A percentile compares a stretch with the other conserved stretches of the same genome.
Conservation (phyloP, 2,113 vertebrate species). For the Canis aureus region DNA sequence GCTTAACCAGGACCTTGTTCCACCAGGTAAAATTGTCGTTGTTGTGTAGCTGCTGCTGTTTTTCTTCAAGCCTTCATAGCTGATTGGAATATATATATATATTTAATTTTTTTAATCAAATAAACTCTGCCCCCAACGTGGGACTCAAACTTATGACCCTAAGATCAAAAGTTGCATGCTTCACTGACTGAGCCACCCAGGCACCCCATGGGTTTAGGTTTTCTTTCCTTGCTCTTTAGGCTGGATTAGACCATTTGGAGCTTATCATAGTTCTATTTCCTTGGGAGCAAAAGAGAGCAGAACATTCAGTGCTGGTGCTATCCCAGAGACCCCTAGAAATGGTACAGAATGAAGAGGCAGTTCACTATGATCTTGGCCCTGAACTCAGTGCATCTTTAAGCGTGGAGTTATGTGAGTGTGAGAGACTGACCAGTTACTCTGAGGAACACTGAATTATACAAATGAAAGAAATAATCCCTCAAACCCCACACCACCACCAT, state of each 20-base stretch:
- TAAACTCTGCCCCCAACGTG: not conserved
- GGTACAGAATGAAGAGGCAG: not conserved
- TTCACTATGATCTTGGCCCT: not conserved
- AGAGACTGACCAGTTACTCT: not conserved
- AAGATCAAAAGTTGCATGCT: not conserved
- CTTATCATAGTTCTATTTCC: not conserved
- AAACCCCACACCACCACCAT: too few species aligned
- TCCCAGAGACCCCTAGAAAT: not conserved
- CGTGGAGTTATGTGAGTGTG: not conserved
- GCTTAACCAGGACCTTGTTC: not conserved
- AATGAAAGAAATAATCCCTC: not conserved
- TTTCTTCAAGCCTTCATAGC: not conserved
- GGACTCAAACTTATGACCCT: not conserved
- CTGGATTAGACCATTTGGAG: not conserved
- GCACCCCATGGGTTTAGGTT: not conserved
- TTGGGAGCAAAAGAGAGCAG: not conserved
- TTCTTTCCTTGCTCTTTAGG: not conserved
- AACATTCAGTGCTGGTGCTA: too few species aligned
- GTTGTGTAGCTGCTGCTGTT: not conserved
- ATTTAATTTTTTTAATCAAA: not conserved
- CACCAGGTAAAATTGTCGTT: not conserved
- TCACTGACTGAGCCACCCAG: not conserved
- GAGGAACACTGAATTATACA: not conserved
- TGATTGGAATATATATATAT: too few species aligned
- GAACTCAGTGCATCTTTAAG: not conserved